Evolutionary conservation across 2,113 vertebrate species (phyloP), one percentile per base, ranked within the genome.

Genomic region (Xyliphius kryptos): DNA sequence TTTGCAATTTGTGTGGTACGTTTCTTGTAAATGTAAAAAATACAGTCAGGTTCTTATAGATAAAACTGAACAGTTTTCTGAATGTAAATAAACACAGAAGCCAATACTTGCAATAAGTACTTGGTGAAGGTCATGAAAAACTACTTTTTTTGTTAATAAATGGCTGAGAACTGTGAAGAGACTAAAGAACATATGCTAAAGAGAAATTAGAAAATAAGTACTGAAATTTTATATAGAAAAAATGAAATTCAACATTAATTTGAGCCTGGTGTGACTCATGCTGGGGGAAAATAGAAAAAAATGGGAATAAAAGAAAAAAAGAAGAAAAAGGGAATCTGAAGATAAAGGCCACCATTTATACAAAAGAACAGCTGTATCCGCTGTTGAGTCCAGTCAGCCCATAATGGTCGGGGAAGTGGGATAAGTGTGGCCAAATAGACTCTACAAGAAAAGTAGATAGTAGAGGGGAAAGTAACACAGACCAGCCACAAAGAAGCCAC

Each of bases 221-320:
- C 26, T 32, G 8, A 63, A 41, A 38, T 17, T 10, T 51, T 10
- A 15, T 19, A n/a, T n/a, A n/a, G 26, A 22, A 8, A 40, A 6
- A 15, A 49, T 21, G 36, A 17, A n/a, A 48, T 41, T 32, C 26
- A 51, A 16, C 19, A 36, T 11, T 16, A 16, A 16, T 47, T 36
- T 21, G 49, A 51, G 63, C 22, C 5, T 51, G 41, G 21, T n/a
- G 47, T 26, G 40, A 41, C 10, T 41, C 19, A 57, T 11, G 56
- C 55, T 19, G 54, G 52, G 22, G 17, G 20, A 37, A 26, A 66
- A 54, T 58, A 51, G 44, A 52, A 40, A 63, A 53, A 19, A 47
- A n/a, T 14, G 9, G 40, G 5, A 20, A 51, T 16, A 40, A 12
- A 16, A 48, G 37, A 49, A 40, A 43, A 20, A 50, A 51, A 8